These are phyloP conservation scores for Drosophila saltans DNA, from an alignment of 1,140 invertebrate genomes.

Conservation along the genomic window DNA sequence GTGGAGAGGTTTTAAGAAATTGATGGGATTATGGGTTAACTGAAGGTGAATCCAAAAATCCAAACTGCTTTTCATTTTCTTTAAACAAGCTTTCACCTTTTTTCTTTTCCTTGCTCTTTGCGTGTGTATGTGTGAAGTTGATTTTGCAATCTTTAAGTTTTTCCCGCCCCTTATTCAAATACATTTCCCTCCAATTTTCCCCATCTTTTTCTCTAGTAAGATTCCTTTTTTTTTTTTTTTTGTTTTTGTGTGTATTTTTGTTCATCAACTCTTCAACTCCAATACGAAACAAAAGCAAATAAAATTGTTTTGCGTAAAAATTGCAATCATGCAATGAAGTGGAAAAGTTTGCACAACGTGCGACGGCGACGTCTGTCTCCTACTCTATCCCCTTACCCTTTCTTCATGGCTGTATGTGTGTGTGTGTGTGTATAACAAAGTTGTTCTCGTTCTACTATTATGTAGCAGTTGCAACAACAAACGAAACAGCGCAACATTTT, in stretches of 20 bases:
- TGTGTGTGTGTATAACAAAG: constrained; percentile 14
- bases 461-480: constrained; percentile 35
- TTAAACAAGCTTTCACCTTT: constrained; percentile 16
- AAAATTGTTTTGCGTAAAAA: constrained; percentile 80
- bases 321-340: constrained; percentile 72
- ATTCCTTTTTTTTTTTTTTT: not conserved
- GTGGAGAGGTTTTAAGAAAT: not conserved
- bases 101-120: not conserved
- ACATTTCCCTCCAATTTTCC: not conserved
- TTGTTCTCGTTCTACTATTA: constrained; percentile 13
- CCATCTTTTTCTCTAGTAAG: not conserved
- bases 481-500: constrained; percentile 44
- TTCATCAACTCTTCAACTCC: constrained; percentile 21
- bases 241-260: constrained; percentile 1
- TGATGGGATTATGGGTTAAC: constrained; percentile 11
- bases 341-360: constrained; percentile 77
- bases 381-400: constrained; percentile 29
- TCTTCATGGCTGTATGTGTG: not conserved
- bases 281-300: constrained; percentile 64
- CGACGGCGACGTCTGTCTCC: constrained; percentile 36
- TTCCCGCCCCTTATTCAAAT: constrained; percentile 18
- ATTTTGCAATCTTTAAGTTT: constrained; percentile 16
- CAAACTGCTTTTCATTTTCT: constrained; percentile 5
- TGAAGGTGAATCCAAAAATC: constrained; percentile 11
- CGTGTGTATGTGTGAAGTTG: not conserved